Evolutionary conservation across 2,113 vertebrate genomes (phyloP).

Genomic region (Alouatta palliata): DNA sequence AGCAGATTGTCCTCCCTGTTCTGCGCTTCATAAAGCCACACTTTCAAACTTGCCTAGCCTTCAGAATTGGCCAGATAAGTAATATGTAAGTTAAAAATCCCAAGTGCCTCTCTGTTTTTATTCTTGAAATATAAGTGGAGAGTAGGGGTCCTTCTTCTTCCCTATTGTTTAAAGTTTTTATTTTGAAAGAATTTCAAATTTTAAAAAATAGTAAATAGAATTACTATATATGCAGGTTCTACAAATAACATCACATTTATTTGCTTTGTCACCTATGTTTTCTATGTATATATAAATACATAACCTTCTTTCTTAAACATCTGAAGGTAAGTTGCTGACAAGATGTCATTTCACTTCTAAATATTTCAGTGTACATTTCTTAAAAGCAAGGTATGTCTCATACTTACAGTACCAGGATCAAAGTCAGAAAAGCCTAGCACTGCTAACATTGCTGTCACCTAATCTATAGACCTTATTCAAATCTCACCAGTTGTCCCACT

Average conservation of each 20-base stretch:
- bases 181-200: constrained; percentile 25
- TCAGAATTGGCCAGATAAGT: constrained; percentile 6
- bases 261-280: not conserved
- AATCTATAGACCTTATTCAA: not conserved
- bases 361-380: not conserved
- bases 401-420: not conserved
- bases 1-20: constrained; percentile 56
- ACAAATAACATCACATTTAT: not conserved
- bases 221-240: not conserved
- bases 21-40: constrained; percentile 61
- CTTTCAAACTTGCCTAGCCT: constrained; percentile 18
- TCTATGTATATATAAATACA: not conserved
- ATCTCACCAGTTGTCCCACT: constrained; percentile 19
- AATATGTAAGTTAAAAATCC: not conserved
- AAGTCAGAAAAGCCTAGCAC: not conserved
- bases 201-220: not conserved
- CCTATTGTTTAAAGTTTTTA: not conserved
- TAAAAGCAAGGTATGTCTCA: not conserved
- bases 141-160: not conserved
- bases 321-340: not conserved
- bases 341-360: not conserved
- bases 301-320: not conserved
- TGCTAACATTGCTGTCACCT: not conserved
- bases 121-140: not conserved
- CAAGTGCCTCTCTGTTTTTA: not conserved